Evolutionary conservation across 2,888 invertebrate genomes (phyloP), one percentile per base, ranked within the genome.

Genomic region (Morinoia aosen): DNA sequence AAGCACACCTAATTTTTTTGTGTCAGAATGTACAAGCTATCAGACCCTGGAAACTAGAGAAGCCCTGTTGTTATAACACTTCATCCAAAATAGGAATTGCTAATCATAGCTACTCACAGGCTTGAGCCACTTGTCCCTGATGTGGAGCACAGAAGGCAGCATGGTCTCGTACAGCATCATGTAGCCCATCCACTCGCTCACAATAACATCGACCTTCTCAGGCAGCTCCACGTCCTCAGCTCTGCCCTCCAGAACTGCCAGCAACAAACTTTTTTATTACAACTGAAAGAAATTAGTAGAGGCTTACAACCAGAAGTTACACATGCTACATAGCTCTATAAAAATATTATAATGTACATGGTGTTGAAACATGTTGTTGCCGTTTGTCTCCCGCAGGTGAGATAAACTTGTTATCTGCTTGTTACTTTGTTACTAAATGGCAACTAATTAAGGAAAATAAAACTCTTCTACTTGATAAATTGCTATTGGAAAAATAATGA

Each of bases 181-280:
- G 94, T 96, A 96, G 7, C 96, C 96, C 96, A 96, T 96, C 96
- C 96, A 96, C 76, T 96, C 96, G 95, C 96, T 96, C 16, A 96
- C 96, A 58, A 96, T 95, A 11, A 96, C 96, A 95, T 96, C 96
- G 25, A 96, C 96, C 57, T 96, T 96, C 90, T 96, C 96, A 57
- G 96, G 96, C 48, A 96, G 88, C 57, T 95, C 96, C 16, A 96
- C 95, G 25, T 96, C 96, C 76, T 96, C 96, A 88, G 96, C 96
- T 91, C 95, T 96, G 19, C 96, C 96, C 94, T 95, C 95, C 39
- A 96, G 39, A 39, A 96, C 96, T 96, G 96, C 19, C 58, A 64
- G 76, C 33, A 76, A 96, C 56, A 40, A 56, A 3, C 7, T 88
- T 40, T 61, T 5, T 19, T 94, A 57, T 48, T 25, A 25, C 12